Evolutionary conservation across 2,113 vertebrate species (phyloP), one percentile per base, ranked within the genome.

Genomic region (Cacatua alba): DNA sequence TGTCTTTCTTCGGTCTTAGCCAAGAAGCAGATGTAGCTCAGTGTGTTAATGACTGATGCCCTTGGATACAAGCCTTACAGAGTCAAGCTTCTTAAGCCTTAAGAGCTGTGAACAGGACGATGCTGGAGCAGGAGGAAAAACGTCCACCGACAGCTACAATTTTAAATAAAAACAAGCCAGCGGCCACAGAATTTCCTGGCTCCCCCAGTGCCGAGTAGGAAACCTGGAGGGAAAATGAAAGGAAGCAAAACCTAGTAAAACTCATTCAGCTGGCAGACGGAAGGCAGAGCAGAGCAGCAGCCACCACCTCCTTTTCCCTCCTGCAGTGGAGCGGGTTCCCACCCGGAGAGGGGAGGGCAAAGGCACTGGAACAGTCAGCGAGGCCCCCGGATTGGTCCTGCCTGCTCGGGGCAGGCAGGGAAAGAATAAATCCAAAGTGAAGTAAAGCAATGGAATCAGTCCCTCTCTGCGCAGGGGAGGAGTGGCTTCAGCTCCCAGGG

Each of bases 1-100:
- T 79, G 96, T 90, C 97, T 97, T 96, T 96, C 96, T 93, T 87
- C 97, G 88, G 93, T 63, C 97, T 98, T 87, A 97, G 92, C 97
- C 71, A 88, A 97, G 97, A 97, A 98, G 98, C 98, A 98, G 98
- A 98, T 98, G 98, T 95, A 98, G 97, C 98, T 98, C 98, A 98
- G 96, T 92, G 95, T 96, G 85, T 94, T 93, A 97, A 97, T 97
- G 98, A 97, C 97, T 97, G 97, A 97, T 97, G 97, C 96, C 98
- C 98, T 98, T 98, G 98, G 96, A 97, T 85, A 90, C 55, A 25
- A 96, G 97, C 98, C 97, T 97, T 83, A 94, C 94, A 89, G 85
- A 95, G 95, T 82, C 95, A 95, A 94, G 97, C 94, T 88, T 33
- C 96, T 96, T 97, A 95, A 95, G 96, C 37, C 95, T 91, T 70